These are phyloP conservation scores for Dasypus novemcinctus DNA, from an alignment of 2,113 vertebrate genomes.

Conservation along the genomic window DNA sequence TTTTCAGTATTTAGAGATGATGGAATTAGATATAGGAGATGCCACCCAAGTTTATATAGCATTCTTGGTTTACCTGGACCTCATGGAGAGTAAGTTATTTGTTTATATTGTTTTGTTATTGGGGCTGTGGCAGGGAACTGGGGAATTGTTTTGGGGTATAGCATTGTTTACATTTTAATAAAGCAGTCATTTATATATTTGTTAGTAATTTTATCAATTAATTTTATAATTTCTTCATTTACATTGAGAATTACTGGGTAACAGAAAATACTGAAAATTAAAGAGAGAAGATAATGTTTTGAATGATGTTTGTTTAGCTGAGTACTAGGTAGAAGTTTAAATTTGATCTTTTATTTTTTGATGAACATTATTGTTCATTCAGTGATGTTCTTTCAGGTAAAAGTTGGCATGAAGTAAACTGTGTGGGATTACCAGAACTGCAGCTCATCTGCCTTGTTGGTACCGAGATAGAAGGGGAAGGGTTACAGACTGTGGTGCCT, in stretches of 20 bases:
- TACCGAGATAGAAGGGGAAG: constrained; percentile 85
- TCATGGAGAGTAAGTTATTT: constrained; percentile 90
- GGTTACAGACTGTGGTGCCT: constrained; percentile 87
- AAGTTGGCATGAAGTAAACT: constrained; percentile 91
- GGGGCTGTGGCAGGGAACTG: not conserved
- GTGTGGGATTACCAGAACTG: constrained; percentile 86
- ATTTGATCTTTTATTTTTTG: constrained; percentile 36
- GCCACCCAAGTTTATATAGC: constrained; percentile 89
- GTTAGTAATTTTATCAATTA: constrained; percentile 8
- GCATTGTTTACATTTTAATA: not conserved
- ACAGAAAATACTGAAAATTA: not conserved
- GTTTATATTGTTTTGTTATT: constrained; percentile 46
- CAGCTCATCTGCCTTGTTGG: constrained; percentile 90
- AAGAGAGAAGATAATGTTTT: not conserved
- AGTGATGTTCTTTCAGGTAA: constrained; percentile 81
- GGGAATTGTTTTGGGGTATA: not conserved
- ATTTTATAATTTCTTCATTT: constrained; percentile 24
- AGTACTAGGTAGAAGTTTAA: not conserved
- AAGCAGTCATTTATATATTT: not conserved
- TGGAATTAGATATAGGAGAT: constrained; percentile 89
- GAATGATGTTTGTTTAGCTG: not conserved
- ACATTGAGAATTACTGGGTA: not conserved
- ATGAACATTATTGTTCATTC: not conserved
- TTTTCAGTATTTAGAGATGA: constrained; percentile 91
- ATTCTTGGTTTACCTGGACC: constrained; percentile 94